Evolutionary conservation across 2,797 vertebrate species (phyloP), one percentile per base, ranked within the genome.

Genomic region (Okamejei kenojei): DNA sequence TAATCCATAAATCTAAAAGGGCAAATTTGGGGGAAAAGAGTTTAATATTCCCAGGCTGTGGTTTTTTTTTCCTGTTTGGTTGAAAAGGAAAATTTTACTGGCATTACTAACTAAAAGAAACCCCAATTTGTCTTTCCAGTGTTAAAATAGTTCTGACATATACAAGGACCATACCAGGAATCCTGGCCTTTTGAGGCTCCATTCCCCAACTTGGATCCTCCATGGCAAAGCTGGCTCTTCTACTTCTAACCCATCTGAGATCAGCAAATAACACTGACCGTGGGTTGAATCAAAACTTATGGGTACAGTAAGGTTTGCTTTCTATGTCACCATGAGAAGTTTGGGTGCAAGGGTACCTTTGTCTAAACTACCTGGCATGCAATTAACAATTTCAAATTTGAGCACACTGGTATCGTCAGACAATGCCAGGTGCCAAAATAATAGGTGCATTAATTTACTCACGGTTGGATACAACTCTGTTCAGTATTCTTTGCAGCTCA

Each of bases 381-480:
- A 61, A 5, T 29, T n/a, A 88, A 86, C 58, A 79, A 79, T 29
- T n/a, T 86, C 11, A 13, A 79, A 63, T 63, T 63, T 11, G 13
- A 63, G 54, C 58, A 84, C 23, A 68, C 7, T 26, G 61, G 81
- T 61, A n/a, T 54, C 45, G 7, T 79, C 78, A 84, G 54, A n/a
- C 38, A 81, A 7, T 81, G 32, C 26, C 7, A 7, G 13, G 58
- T 61, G 61, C 29, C 29, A 29, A 86, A 29, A n/a, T 5, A 68
- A 65, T 88, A 2, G 35, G 21, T 88, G 15, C 7, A 10, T 78
- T 78, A 26, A 6, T 71, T 92, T 19, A 95, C 98, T 97, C 95
- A 99, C 98, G 96, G 93, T 96, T 96, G 80, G 98, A 97, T 29
- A 98, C 95, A 38, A 98, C 93, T 88, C 95, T 97, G 94, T 98